phyloP scores from a whole-genome alignment of 2,797 vertebrate genomes.

The Triplophysa yarkandensis region DNA sequence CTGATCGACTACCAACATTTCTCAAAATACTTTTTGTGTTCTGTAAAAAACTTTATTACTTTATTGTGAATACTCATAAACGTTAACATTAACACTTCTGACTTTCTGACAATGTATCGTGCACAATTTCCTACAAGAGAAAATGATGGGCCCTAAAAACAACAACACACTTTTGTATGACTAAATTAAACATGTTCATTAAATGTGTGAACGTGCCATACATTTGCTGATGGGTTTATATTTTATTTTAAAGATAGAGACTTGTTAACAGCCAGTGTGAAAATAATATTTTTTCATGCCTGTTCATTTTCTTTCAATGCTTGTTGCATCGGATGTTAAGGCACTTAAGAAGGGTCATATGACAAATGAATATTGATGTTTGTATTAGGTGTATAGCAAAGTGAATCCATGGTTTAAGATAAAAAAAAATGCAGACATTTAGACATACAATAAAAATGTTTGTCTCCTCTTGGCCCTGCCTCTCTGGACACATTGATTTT shows the following conservation, averaged over 20 bases:
- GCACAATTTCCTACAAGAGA: not conserved
- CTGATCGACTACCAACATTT: no score
- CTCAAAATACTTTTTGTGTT: no score
- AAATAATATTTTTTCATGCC: not conserved
- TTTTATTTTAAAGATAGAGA: not conserved
- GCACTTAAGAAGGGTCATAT: no score
- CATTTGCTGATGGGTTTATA: not conserved
- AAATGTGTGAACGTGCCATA: not conserved
- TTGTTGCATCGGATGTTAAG: no score
- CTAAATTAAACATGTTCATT: not conserved
- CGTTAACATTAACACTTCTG: not conserved
- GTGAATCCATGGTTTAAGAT: no score
- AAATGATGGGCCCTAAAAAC: not conserved
- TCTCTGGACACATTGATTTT: no score
- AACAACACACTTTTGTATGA: not conserved
- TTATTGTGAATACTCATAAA: not conserved
- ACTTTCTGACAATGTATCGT: not conserved
- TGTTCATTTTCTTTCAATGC: not conserved
- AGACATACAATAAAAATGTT: no score
- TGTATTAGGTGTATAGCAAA: no score
- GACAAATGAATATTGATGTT: no score
- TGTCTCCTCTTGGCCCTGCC: no score
- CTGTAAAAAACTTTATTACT: no score
- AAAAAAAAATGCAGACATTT: no score
- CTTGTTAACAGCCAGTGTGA: not conserved